phyloP scores from a whole-genome alignment of 1,140 invertebrate genomes.

The Tribolium madens region DNA sequence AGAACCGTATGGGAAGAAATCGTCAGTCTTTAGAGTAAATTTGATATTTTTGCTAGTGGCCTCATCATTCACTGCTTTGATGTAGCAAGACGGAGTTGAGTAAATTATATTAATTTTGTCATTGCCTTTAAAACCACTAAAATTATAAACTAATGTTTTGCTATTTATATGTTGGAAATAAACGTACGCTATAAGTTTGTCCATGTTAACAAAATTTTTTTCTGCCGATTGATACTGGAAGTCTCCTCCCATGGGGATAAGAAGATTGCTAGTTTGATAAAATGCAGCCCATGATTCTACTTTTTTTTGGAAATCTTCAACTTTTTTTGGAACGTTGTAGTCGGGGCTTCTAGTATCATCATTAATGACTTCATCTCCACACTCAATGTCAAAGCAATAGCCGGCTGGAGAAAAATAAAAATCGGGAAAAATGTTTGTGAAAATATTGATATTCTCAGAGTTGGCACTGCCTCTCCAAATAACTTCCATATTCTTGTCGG shows the following conservation, averaged over 20 bases:
- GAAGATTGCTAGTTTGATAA: conserved; percentile 55
- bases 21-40: conserved; percentile 75
- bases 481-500: conserved; percentile 79
- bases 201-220: conserved; percentile 76
- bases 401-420: conserved; percentile 85
- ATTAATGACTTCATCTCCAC: conserved; percentile 84
- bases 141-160: too few relatives aligned
- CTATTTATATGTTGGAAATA: too few relatives aligned
- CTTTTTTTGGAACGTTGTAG: conserved; percentile 79
- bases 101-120: conserved; percentile 79
- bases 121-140: conserved; percentile 71
- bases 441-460: conserved; percentile 64
- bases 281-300: conserved; percentile 36
- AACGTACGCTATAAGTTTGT: conserved; percentile 77
- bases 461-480: conserved; percentile 73
- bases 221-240: conserved; percentile 70
- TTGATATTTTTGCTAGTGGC: conserved; percentile 62
- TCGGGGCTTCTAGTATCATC: conserved; percentile 79
- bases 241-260: conserved; percentile 60
- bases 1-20: conserved; percentile 82
- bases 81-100: conserved; percentile 82
- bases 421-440: conserved; percentile 80
- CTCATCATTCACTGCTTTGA: conserved; percentile 71
- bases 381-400: conserved; percentile 91
- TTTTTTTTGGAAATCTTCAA: conserved; percentile 61